Conservation (phyloP, 2,888 invertebrate genomes). For the Drosophila koepferae region DNA sequence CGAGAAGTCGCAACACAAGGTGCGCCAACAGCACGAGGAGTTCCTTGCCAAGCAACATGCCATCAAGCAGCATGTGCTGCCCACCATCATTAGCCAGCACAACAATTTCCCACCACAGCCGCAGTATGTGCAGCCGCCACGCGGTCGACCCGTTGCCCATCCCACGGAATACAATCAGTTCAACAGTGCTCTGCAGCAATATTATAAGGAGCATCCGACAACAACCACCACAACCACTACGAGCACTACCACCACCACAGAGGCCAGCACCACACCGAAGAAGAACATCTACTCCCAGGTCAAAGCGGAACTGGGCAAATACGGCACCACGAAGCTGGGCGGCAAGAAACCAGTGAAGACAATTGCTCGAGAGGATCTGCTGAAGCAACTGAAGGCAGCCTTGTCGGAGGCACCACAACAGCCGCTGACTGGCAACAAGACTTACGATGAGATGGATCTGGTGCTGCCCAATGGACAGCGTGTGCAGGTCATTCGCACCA, state of each 20-base stretch:
- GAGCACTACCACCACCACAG: conserved; percentile 87
- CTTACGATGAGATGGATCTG: conserved; percentile 90
- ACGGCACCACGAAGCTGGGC: conserved; percentile 66
- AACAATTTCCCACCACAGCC: conserved; percentile 73
- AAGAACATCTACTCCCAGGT: conserved; percentile 88
- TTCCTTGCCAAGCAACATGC: conserved; percentile 90
- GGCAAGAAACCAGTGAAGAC: conserved; percentile 86
- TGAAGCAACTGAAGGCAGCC: conserved; percentile 91
- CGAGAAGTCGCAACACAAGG: conserved; percentile 91
- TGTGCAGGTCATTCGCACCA: conserved; percentile 90
- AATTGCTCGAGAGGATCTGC: conserved; percentile 89
- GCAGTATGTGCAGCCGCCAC: conserved; percentile 81
- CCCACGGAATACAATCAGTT: conserved; percentile 89
- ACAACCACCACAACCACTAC: conserved; percentile 89
- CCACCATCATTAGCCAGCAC: conserved; percentile 84
- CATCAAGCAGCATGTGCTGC: conserved; percentile 85
- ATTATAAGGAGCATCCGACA: conserved; percentile 89
- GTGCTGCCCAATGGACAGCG: conserved; percentile 91
- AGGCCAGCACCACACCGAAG: conserved; percentile 86
- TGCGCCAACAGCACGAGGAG: conserved; percentile 90
- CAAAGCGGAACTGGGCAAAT: conserved; percentile 86
- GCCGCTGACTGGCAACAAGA: conserved; percentile 88
- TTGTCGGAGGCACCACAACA: conserved; percentile 89
- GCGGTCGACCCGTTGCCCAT: conserved; percentile 85
- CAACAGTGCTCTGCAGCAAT: conserved; percentile 88